Conservation (phyloP, 92 coral and sea anemone species). For the Porites cylindrica region DNA sequence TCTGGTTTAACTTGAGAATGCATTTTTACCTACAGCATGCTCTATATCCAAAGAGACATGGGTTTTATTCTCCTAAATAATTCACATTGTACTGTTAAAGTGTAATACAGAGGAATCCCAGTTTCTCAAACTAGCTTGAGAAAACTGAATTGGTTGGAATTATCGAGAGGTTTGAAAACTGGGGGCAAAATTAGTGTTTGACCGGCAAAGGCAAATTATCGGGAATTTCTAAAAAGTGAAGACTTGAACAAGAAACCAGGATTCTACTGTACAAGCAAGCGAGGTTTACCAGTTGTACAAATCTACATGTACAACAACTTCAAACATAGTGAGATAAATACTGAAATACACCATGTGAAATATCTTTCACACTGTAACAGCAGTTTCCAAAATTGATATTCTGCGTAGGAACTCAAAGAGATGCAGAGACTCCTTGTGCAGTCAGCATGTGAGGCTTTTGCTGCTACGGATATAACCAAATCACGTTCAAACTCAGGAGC, state of each 20-base stretch:
- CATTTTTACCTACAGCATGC: too few relatives aligned
- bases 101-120: neutral
- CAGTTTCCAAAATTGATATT: neutral
- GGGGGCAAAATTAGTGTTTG: neutral
- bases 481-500: constrained; percentile 94
- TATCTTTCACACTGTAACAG: neutral
- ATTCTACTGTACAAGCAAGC: too few relatives aligned
- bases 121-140: neutral
- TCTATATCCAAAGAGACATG: too few relatives aligned
- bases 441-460: constrained; percentile 97
- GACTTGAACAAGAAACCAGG: too few relatives aligned
- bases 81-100: neutral
- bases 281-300: too few relatives aligned
- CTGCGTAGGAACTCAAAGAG: constrained; percentile 86
- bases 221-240: too few relatives aligned
- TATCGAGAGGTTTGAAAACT: neutral
- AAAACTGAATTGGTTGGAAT: too few relatives aligned
- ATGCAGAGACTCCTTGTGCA: constrained; percentile 97
- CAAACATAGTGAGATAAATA: too few relatives aligned
- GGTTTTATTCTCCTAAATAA: too few relatives aligned
- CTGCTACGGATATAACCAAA: constrained; percentile 89
- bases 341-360: neutral
- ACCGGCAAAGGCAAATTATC: too few relatives aligned
- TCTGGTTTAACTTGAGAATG: too few relatives aligned
- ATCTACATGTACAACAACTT: too few relatives aligned